Conservation (phyloP, 2,113 vertebrate species). For the Galeopterus variegatus region DNA sequence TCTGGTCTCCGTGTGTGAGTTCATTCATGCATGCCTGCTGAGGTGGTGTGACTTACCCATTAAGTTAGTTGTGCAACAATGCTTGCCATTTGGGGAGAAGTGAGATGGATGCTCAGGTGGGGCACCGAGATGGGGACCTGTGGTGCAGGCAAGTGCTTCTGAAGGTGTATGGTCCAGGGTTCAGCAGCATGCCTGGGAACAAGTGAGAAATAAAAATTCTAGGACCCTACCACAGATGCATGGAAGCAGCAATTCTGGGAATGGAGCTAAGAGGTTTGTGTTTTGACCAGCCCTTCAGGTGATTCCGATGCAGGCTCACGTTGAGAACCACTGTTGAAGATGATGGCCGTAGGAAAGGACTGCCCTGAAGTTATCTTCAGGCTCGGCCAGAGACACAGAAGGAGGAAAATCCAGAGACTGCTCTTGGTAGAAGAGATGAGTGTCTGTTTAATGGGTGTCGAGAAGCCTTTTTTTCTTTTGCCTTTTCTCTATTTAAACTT, state of each 20-base stretch:
- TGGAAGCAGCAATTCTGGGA: neutral
- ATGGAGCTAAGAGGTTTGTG: neutral
- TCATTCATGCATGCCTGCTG: no score
- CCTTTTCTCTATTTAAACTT: neutral
- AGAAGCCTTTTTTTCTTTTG: neutral
- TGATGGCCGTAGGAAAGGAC: neutral
- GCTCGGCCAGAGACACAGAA: neutral
- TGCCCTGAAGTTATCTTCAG: neutral
- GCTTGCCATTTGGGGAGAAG: neutral
- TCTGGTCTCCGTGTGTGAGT: neutral
- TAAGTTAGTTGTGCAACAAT: neutral
- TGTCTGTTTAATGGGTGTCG: neutral
- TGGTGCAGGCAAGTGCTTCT: neutral
- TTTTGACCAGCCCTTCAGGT: neutral
- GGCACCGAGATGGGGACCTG: neutral
- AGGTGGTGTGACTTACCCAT: neutral
- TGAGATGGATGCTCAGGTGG: neutral
- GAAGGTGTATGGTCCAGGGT: neutral
- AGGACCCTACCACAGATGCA: neutral
- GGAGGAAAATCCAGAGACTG: neutral
- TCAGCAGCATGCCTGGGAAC: neutral
- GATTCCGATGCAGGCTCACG: neutral
- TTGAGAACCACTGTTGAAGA: neutral
- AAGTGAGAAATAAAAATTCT: neutral
- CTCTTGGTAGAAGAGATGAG: neutral